Evolutionary conservation across 1,140 invertebrate genomes (phyloP).

Genomic region (Holotrichia oblita): DNA sequence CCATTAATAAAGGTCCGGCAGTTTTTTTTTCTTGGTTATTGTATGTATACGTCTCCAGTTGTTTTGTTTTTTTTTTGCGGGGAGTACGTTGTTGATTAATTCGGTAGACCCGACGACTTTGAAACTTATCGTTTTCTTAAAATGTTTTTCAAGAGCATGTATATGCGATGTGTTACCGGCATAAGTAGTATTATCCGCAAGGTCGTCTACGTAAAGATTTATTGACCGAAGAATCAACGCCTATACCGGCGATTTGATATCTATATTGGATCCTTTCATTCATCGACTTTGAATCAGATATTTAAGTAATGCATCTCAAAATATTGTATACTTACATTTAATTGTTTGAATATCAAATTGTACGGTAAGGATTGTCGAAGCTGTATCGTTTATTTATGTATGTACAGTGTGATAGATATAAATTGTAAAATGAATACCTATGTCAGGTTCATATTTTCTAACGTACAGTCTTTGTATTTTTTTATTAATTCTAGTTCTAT

Average conservation of each 20-base stretch:
- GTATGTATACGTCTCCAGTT: slow-evolving; percentile 9
- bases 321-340: no score
- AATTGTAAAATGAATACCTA: no score
- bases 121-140: slow-evolving; percentile 27
- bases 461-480: no score
- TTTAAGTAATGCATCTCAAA: no score
- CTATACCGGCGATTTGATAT: neutral
- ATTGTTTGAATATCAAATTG: no score
- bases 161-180: neutral
- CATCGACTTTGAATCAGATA: no score
- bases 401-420: no score
- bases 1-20: slow-evolving; percentile 20
- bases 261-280: neutral
- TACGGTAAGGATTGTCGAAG: no score
- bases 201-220: slow-evolving; percentile 32
- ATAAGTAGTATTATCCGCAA: neutral
- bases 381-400: no score
- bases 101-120: slow-evolving; percentile 18
- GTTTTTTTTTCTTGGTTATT: slow-evolving; percentile 35
- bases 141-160: neutral
- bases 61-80: neutral
- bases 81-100: neutral
- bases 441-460: no score
- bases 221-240: slow-evolving; percentile 23
- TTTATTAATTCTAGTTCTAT: no score